A percentile compares a stretch with the other conserved stretches of the same genome.
Evolutionary conservation across 64 coral and sea anemone species (phyloP).

Genomic region (Pachyseris speciosa): DNA sequence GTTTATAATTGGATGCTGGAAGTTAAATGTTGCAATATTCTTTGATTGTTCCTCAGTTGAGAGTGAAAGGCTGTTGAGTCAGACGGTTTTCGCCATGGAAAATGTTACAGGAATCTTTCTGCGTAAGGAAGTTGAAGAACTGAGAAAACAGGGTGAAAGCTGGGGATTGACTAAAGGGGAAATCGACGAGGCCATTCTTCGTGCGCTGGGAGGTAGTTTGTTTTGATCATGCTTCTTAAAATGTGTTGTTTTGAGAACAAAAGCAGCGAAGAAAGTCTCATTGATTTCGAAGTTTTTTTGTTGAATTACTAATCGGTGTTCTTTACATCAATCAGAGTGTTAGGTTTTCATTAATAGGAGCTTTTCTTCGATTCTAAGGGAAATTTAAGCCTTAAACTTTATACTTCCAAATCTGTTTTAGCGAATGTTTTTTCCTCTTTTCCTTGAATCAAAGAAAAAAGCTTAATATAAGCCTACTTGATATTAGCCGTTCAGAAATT

Average conservation of each 20-base stretch:
- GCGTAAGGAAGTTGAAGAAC: constrained; percentile 71
- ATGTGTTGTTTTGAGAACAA: background rate
- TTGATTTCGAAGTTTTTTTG: background rate
- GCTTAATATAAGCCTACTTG: too few relatives aligned
- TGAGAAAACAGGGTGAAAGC: constrained; percentile 75
- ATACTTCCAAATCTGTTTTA: too few relatives aligned
- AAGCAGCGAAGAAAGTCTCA: background rate
- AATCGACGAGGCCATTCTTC: constrained; percentile 78
- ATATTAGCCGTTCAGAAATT: too few relatives aligned
- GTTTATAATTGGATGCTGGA: background rate
- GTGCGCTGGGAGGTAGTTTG: constrained; percentile 75
- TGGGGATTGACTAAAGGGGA: constrained; percentile 74
- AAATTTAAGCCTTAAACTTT: background rate
- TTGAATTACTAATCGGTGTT: background rate
- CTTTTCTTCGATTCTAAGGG: background rate
- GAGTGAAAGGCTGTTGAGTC: background rate
- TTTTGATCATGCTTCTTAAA: too few relatives aligned
- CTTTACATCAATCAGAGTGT: background rate
- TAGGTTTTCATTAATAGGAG: background rate
- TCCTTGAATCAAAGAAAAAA: too few relatives aligned
- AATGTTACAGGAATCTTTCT: constrained; percentile 49
- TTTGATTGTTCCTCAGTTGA: background rate
- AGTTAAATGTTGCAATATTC: too few relatives aligned
- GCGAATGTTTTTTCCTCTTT: too few relatives aligned
- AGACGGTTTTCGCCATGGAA: background rate